These are phyloP conservation scores for Galleria mellonella DNA, from an alignment of 1,140 invertebrate species.

Conservation along the genomic window DNA sequence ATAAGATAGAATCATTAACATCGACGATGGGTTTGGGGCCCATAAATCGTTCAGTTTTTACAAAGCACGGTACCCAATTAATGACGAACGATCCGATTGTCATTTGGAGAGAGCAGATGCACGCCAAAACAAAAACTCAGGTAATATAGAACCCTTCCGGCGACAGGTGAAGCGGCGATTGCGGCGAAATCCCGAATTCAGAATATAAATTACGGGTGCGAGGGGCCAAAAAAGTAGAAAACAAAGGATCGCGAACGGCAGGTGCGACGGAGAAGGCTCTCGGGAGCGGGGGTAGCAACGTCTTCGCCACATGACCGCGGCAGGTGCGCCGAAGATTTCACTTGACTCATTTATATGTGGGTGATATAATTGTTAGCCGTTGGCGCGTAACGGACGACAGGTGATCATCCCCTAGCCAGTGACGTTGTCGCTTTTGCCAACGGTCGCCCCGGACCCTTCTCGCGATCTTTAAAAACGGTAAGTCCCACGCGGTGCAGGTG, in stretches of 20 bases:
- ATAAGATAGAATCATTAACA: constrained; percentile 43
- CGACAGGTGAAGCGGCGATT: constrained; percentile 67
- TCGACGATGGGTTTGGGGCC: constrained; percentile 21
- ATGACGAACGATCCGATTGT: constrained; percentile 50
- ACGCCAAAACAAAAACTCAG: constrained; percentile 63
- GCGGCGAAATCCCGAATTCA: constrained; percentile 63
- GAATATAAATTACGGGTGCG: constrained; percentile 68
- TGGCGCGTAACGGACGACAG: constrained; percentile 73
- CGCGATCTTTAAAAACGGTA: constrained; percentile 61
- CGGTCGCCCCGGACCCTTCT: constrained; percentile 53
- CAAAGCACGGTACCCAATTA: constrained; percentile 37
- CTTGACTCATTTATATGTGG: constrained; percentile 56
- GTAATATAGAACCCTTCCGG: constrained; percentile 65
- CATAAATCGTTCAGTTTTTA: constrained; percentile 43
- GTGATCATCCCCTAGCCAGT: constrained; percentile 50
- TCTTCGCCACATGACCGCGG: constrained; percentile 71
- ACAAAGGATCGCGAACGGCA: constrained; percentile 65
- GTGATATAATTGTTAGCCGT: constrained; percentile 70
- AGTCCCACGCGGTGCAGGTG: constrained; percentile 64
- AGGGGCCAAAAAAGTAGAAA: constrained; percentile 47
- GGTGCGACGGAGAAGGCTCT: constrained; percentile 36
- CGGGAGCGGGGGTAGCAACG: constrained; percentile 46
- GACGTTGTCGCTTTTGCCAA: constrained; percentile 36
- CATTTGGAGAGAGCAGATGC: constrained; percentile 57
- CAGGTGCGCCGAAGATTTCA: constrained; percentile 65